These are phyloP conservation scores for Oxycera nigricornis DNA, from an alignment of 2,888 invertebrate species.

Conservation along the genomic window DNA sequence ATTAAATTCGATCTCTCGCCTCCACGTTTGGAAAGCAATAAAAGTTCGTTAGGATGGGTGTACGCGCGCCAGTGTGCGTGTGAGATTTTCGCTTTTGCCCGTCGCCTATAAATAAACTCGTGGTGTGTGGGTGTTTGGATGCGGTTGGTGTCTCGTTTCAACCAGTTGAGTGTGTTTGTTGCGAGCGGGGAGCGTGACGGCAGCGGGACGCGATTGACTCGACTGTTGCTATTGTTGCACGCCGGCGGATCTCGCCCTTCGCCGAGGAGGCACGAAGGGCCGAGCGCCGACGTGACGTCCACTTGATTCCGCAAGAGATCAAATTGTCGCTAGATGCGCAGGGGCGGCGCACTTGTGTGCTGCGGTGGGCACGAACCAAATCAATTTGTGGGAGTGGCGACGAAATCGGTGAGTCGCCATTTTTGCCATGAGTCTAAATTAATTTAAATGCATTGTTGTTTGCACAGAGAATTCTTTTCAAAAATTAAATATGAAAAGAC, in stretches of 20 bases:
- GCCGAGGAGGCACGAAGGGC: neutral
- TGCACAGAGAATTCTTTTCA: no score
- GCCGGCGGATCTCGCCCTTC: neutral
- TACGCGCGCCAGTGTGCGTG: neutral
- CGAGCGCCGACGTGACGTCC: no score
- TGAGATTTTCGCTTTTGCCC: neutral
- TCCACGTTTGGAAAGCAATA: no score
- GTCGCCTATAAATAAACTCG: conserved; percentile 35
- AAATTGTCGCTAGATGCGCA: neutral
- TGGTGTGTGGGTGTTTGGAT: conserved; percentile 32
- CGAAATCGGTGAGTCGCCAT: no score
- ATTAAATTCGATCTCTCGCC: neutral
- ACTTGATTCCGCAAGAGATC: neutral
- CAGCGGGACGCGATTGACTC: neutral
- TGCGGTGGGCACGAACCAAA: no score
- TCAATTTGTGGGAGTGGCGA: no score
- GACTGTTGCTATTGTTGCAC: conserved; percentile 26
- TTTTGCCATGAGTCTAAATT: no score
- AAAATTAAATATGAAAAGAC: no score
- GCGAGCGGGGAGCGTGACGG: neutral
- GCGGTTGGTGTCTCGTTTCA: conserved; percentile 29
- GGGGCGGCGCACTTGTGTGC: neutral
- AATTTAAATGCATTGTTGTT: no score
- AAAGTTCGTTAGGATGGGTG: neutral
- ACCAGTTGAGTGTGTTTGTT: neutral